Evolutionary conservation across 2,888 invertebrate species (phyloP), one percentile per base, ranked within the genome.

Genomic region (Cactoblastis cactorum): DNA sequence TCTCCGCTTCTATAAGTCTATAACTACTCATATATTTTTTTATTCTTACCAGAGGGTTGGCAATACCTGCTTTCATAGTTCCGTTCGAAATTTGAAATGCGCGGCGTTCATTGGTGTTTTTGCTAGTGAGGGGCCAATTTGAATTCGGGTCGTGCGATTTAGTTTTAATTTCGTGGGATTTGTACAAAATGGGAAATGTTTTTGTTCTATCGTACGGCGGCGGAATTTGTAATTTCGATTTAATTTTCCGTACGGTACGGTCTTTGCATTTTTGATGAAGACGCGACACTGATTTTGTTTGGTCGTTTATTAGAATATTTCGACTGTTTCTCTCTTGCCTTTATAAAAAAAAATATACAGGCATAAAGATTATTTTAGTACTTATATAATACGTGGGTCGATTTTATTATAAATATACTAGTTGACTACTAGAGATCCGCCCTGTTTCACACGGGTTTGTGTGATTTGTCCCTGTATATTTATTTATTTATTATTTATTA

Each of bases 21-120:
- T 85, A 87, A 85, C 86, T 87, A 85, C 74, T 80, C 75, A 69
- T 86, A 80, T 88, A 88, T 87, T 89, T 89, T 88, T 89, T 83
- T 78, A 83, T 86, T 88, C 88, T 88, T 87, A 83, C 81, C 69
- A n/a, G 67, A 79, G 83, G 86, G 87, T 83, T 84, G 80, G 76
- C 76, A 69, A 81, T 85, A 87, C 87, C 87, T 87, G 87, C 71
- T 71, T 74, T 75, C 77, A 76, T 77, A 77, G 75, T 77, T 73
- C 65, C 72, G 77, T 74, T 78, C 72, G 60, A 72, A 80, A 77
- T 80, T 75, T 71, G n/a, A 72, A 80, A 80, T 77, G 66, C 74
- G 70, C 67, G 66, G 45, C 68, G 71, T 66, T 74, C 77, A 80
- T 84, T 80, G 82, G 85, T 77, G 81, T 82, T 80, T 74, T 74